Percentiles rank a stretch among this genome's conserved stretches.
phyloP scores from a whole-genome alignment of 2,113 vertebrate species.

The Carassius auratus region DNA sequence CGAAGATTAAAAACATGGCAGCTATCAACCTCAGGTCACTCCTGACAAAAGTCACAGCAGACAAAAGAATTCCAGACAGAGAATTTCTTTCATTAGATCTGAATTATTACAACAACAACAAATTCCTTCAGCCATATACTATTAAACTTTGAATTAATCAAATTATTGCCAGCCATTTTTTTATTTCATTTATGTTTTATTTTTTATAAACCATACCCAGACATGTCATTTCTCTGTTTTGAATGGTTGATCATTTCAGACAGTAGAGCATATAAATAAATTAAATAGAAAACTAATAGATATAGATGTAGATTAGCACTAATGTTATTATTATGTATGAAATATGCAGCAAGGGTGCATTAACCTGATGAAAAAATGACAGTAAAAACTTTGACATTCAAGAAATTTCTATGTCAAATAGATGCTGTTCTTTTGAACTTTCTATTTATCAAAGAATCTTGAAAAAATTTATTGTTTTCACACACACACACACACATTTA shows the following conservation, averaged over 20 bases:
- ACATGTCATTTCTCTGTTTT: neutral
- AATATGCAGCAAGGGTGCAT: no score
- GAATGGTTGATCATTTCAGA: no score
- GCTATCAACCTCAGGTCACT: slow-evolving; percentile 22
- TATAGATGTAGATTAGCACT: no score
- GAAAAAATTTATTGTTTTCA: neutral
- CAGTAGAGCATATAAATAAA: neutral
- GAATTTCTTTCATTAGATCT: neutral
- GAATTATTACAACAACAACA: neutral
- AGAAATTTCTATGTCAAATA: no score
- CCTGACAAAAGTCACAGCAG: slow-evolving; percentile 22
- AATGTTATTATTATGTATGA: no score
- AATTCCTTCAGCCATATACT: neutral
- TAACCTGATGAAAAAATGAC: no score
- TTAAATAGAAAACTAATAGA: neutral
- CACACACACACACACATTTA: neutral
- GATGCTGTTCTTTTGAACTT: no score
- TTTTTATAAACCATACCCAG: neutral
- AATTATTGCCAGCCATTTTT: neutral
- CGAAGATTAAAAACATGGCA: neutral
- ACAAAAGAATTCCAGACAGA: slow-evolving; percentile 16
- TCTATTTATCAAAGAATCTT: no score
- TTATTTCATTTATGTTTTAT: neutral
- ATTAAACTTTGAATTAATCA: neutral
- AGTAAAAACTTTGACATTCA: no score